Percentiles rank a stretch among this genome's conserved stretches.
phyloP scores from a whole-genome alignment of 2,113 vertebrate species.

The Colius striatus region DNA sequence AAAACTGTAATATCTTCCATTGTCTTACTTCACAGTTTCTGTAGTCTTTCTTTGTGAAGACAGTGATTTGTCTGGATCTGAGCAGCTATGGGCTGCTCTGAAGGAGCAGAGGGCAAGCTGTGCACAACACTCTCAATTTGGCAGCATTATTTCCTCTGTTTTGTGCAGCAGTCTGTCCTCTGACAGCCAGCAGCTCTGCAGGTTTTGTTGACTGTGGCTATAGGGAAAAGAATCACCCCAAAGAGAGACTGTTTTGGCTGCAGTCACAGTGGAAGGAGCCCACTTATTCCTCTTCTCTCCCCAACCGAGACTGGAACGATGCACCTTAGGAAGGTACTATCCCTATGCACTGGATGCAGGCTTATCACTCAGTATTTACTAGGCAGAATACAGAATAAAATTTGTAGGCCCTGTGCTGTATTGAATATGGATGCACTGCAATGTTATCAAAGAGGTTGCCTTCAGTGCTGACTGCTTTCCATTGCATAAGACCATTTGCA shows the following conservation, averaged over 20 bases:
- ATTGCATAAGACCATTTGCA: background rate
- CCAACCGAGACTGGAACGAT: rapidly evolving
- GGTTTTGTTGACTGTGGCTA: background rate
- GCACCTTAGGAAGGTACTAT: background rate
- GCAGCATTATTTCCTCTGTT: background rate
- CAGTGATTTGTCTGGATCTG: background rate
- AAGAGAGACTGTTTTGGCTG: background rate
- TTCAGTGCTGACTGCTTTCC: background rate
- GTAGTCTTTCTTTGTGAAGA: background rate
- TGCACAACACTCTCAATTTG: rapidly evolving
- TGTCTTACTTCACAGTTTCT: background rate
- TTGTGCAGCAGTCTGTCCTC: background rate
- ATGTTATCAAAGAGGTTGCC: background rate
- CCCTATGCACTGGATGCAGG: rapidly evolving
- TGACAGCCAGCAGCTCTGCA: background rate
- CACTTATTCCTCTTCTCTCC: background rate
- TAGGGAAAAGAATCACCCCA: background rate
- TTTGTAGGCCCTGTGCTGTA: background rate
- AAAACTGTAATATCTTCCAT: background rate
- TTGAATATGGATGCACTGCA: background rate
- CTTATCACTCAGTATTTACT: background rate
- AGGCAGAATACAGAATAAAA: background rate
- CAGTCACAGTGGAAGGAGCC: background rate
- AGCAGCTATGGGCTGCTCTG: background rate
- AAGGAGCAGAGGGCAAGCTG: background rate